Percentiles rank a stretch among this genome's conserved stretches.
phyloP scores from a whole-genome alignment of 2,888 invertebrate species.

The Ornithoptera alexandrae region DNA sequence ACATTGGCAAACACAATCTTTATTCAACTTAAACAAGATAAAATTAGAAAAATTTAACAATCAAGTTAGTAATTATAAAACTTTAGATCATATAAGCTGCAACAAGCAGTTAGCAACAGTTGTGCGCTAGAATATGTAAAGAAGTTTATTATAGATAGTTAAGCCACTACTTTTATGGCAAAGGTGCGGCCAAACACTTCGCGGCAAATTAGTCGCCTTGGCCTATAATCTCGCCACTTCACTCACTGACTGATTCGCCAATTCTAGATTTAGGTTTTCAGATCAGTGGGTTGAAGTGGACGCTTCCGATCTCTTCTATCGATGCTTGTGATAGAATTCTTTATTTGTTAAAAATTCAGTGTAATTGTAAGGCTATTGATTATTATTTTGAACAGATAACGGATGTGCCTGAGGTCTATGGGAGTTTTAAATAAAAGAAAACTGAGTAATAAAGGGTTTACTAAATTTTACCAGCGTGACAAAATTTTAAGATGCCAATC shows the following conservation, averaged over 20 bases:
- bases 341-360: slow-evolving; percentile 20
- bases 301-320: slow-evolving; percentile 54
- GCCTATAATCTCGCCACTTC: slow-evolving; percentile 66
- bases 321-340: slow-evolving; percentile 33
- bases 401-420: background rate
- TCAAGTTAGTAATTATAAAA: background rate
- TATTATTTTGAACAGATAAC: background rate
- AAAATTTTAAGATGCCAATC: too few relatives aligned
- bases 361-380: background rate
- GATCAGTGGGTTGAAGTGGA: slow-evolving; percentile 69
- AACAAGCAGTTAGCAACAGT: slow-evolving; percentile 15
- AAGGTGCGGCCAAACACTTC: slow-evolving; percentile 36
- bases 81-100: background rate
- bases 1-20: too few relatives aligned
- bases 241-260: slow-evolving; percentile 67
- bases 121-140: slow-evolving; percentile 17
- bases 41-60: background rate
- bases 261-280: slow-evolving; percentile 79
- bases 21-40: too few relatives aligned
- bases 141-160: slow-evolving; percentile 37
- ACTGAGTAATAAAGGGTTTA: too few relatives aligned
- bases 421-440: too few relatives aligned
- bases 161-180: slow-evolving; percentile 39
- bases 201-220: slow-evolving; percentile 67
- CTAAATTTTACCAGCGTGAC: too few relatives aligned